These are phyloP conservation scores for Protomyctophum bolini DNA, from an alignment of 2,113 vertebrate genomes.

Conservation along the genomic window DNA sequence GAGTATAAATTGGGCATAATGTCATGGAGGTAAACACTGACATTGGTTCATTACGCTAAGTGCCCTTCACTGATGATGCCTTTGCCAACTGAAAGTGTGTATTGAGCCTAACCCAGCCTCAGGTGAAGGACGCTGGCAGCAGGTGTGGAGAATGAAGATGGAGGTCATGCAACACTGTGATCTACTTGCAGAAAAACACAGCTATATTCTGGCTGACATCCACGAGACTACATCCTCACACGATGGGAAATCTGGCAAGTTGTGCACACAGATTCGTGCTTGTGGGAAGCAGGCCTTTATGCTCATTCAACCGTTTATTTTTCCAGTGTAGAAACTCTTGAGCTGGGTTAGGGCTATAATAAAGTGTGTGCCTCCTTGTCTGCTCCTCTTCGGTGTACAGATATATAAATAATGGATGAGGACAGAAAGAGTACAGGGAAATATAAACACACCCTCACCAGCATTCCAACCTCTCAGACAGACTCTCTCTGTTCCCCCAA, in stretches of 20 bases:
- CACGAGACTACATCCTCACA: slow-evolving; percentile 6
- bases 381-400: slow-evolving; percentile 27
- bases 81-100: slow-evolving; percentile 41
- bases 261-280: background rate
- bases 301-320: slow-evolving; percentile 38
- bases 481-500: background rate
- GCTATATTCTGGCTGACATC: too few species aligned
- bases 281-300: slow-evolving; percentile 5
- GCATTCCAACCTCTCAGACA: slow-evolving; percentile 5
- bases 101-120: slow-evolving; percentile 47
- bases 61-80: slow-evolving; percentile 43
- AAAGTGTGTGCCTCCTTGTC: slow-evolving; percentile 24
- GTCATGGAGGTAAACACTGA: background rate
- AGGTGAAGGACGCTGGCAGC: slow-evolving; percentile 46
- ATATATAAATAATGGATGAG: slow-evolving; percentile 22
- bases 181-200: slow-evolving; percentile 41
- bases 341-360: slow-evolving; percentile 28
- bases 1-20: background rate
- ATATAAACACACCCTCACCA: slow-evolving; percentile 17
- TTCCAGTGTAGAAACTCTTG: slow-evolving; percentile 22
- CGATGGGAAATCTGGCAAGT: slow-evolving; percentile 8
- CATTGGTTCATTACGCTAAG: slow-evolving; percentile 22
- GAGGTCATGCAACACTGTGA: slow-evolving; percentile 50
- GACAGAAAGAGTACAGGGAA: slow-evolving; percentile 6
- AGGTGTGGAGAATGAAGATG: slow-evolving; percentile 49